Evolutionary conservation across 2,888 invertebrate species (phyloP).

Genomic region (Nebria salina): DNA sequence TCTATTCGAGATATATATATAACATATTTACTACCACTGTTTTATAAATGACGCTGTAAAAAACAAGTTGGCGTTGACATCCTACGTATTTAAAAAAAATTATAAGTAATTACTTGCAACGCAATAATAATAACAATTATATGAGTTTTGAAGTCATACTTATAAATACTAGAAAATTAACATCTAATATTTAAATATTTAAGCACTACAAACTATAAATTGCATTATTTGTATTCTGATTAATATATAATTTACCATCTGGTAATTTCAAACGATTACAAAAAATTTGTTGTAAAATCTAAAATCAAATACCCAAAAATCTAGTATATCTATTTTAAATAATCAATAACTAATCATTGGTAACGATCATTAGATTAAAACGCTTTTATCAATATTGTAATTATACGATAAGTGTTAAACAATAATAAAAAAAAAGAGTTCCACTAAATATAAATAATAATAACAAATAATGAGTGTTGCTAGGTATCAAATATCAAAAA

Average conservation of each 20-base stretch:
- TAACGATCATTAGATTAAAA: not conserved
- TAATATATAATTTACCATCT: too few species aligned
- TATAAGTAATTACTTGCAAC: constrained; percentile 5
- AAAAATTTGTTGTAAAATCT: not conserved
- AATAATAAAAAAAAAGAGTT: not conserved
- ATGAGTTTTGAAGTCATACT: not conserved
- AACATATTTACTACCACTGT: not conserved
- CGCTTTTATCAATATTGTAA: not conserved
- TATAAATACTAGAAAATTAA: too few species aligned
- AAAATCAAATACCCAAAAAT: not conserved
- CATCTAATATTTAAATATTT: too few species aligned
- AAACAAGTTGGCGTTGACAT: constrained; percentile 6
- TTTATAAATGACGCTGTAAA: too few species aligned
- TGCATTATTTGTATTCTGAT: not conserved
- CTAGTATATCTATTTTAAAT: not conserved
- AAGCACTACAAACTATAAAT: not conserved
- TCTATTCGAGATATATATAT: too few species aligned
- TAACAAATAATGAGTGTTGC: not conserved
- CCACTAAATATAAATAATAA: not conserved
- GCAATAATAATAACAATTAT: not conserved
- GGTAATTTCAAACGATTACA: not conserved
- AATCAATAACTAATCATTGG: not conserved
- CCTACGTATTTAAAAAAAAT: constrained; percentile 9
- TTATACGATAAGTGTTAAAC: not conserved
- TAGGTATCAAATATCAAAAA: not conserved